Conservation (phyloP, 92 coral and sea anemone genomes). For the Porites rus region DNA sequence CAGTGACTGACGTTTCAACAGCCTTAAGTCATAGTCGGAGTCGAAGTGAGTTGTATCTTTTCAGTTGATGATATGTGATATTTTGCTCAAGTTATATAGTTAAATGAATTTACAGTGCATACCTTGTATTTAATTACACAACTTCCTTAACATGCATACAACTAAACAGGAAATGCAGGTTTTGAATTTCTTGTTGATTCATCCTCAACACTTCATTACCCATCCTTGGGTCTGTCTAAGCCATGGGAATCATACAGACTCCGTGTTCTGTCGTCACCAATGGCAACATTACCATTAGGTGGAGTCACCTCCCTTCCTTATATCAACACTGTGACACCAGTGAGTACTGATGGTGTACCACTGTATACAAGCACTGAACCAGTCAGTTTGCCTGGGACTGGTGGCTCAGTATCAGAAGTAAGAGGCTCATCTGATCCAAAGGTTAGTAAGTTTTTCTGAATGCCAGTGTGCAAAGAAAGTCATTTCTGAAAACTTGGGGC, state of each 20-base stretch:
- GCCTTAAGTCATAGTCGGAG: too few relatives aligned
- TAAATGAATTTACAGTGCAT: too few relatives aligned
- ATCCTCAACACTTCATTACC: slow-evolving; percentile 61
- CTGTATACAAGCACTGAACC: slow-evolving; percentile 56
- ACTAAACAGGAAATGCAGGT: slow-evolving; percentile 68
- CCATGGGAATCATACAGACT: slow-evolving; percentile 70
- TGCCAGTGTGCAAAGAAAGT: too few relatives aligned
- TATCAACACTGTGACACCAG: slow-evolving; percentile 61
- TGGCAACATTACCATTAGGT: slow-evolving; percentile 21
- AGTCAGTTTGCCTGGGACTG: slow-evolving; percentile 68
- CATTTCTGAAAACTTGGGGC: too few relatives aligned
- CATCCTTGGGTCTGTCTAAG: slow-evolving; percentile 52
- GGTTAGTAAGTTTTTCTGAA: background rate
- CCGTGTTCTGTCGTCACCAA: slow-evolving; percentile 39
- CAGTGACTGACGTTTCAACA: too few relatives aligned
- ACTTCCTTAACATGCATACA: slow-evolving; percentile 39
- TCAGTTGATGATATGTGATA: too few relatives aligned
- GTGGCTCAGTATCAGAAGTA: slow-evolving; percentile 38
- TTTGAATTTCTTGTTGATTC: slow-evolving; percentile 83
- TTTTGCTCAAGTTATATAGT: too few relatives aligned
- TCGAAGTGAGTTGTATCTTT: too few relatives aligned
- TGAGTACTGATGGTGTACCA: slow-evolving; percentile 51
- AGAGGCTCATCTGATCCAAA: slow-evolving; percentile 48
- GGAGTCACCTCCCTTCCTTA: slow-evolving; percentile 77
- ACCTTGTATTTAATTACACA: too few relatives aligned